Evolutionary conservation across 1,140 invertebrate genomes (phyloP).

Genomic region (Arion vulgaris): DNA sequence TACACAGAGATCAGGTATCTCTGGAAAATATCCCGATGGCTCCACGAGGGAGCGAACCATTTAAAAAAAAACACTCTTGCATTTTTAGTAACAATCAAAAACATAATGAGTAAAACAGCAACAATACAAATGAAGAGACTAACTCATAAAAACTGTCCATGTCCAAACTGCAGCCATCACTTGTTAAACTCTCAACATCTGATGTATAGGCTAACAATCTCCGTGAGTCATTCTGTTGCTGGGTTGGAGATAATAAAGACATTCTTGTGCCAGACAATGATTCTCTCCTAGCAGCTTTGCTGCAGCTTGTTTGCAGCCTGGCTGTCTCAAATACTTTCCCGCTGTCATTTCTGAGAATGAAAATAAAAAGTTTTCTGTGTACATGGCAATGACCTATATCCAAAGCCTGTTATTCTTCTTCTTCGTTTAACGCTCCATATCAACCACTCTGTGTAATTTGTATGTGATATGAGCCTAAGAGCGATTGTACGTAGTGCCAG

Average conservation of each 20-base stretch:
- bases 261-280: conserved; percentile 3
- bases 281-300: conserved; percentile 13
- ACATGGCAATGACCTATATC: no score
- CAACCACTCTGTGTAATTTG: no score
- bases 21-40: no score
- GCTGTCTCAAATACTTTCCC: conserved; percentile 71
- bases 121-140: neutral
- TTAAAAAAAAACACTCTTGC: no score
- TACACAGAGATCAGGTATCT: no score
- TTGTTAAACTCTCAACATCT: conserved; percentile 59
- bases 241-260: conserved; percentile 34
- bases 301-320: conserved; percentile 56
- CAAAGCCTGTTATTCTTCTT: no score
- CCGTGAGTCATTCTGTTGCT: conserved; percentile 37
- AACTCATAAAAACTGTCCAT: conserved; percentile 67
- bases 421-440: no score
- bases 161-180: conserved; percentile 62
- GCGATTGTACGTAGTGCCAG: no score
- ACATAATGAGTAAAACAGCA: no score
- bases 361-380: neutral
- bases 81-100: no score
- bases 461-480: no score
- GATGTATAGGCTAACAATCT: conserved; percentile 61
- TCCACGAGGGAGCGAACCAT: no score
- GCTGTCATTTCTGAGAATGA: conserved; percentile 58